A percentile compares a stretch with the other conserved stretches of the same genome.
phyloP scores from a whole-genome alignment of 2,888 invertebrate species.

The Cataglyphis cursor region DNA sequence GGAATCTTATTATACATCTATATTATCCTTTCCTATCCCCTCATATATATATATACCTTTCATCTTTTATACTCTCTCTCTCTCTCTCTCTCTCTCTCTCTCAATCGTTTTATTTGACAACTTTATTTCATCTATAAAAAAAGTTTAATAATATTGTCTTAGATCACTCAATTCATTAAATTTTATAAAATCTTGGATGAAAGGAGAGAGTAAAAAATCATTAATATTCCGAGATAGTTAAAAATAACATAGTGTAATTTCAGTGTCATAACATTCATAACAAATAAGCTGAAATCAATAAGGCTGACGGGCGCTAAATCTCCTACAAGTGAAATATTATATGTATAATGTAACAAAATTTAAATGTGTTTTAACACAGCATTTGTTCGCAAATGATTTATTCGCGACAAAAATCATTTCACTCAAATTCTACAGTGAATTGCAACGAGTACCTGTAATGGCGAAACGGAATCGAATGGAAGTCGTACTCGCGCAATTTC shows the following conservation, averaged over 20 bases:
- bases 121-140: background rate
- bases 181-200: no score
- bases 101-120: background rate
- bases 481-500: conserved; percentile 26
- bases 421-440: background rate
- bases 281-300: conserved; percentile 23
- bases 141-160: background rate
- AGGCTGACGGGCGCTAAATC: background rate
- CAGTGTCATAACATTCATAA: background rate
- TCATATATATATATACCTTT: background rate
- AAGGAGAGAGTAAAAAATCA: background rate
- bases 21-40: background rate
- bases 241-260: conserved; percentile 11
- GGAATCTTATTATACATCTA: conserved; percentile 18
- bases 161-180: background rate
- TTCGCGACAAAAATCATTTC: conserved; percentile 1
- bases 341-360: conserved; percentile 45
- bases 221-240: background rate
- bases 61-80: background rate
- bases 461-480: conserved; percentile 23
- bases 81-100: background rate
- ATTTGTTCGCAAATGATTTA: background rate
- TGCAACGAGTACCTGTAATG: background rate
- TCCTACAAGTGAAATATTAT: conserved; percentile 38
- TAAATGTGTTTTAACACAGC: conserved; percentile 6